Evolutionary conservation across 2,888 invertebrate genomes (phyloP).

Genomic region (Tuta absoluta): DNA sequence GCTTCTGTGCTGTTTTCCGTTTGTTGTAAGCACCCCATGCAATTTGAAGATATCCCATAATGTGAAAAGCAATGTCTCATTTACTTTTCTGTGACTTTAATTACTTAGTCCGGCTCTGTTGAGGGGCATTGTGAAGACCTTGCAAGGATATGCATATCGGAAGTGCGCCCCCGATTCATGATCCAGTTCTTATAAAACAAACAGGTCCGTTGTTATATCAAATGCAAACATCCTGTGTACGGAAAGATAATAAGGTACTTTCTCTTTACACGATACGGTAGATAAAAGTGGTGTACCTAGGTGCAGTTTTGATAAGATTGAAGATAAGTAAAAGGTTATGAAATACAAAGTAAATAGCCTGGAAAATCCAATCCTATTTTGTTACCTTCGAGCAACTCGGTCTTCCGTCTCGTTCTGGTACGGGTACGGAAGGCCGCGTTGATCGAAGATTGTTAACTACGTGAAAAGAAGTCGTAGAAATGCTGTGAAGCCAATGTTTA

Average conservation of each 20-base stretch:
- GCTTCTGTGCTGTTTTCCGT: no score
- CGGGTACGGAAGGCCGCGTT: no score
- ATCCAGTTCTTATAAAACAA: slow-evolving; percentile 36
- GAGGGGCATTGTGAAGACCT: slow-evolving; percentile 40
- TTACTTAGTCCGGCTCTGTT: slow-evolving; percentile 48
- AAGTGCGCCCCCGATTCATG: slow-evolving; percentile 41
- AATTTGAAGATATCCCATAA: no score
- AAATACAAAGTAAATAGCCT: neutral
- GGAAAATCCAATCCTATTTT: neutral
- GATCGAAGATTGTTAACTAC: no score
- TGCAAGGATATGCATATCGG: slow-evolving; percentile 49
- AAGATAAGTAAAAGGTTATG: neutral
- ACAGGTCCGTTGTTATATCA: slow-evolving; percentile 40
- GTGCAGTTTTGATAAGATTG: slow-evolving; percentile 7
- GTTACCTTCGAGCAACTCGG: no score
- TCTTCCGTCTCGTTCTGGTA: no score
- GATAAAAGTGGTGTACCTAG: slow-evolving; percentile 2
- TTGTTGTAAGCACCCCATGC: no score
- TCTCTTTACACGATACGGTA: slow-evolving; percentile 36
- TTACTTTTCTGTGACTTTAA: no score
- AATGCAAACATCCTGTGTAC: slow-evolving; percentile 52
- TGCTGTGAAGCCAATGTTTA: slow-evolving; percentile 3
- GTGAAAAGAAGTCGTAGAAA: neutral
- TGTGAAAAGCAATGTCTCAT: no score
- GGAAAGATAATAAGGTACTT: slow-evolving; percentile 33